phyloP scores from a whole-genome alignment of 1,140 invertebrate species.

The Adoxophyes honmai region DNA sequence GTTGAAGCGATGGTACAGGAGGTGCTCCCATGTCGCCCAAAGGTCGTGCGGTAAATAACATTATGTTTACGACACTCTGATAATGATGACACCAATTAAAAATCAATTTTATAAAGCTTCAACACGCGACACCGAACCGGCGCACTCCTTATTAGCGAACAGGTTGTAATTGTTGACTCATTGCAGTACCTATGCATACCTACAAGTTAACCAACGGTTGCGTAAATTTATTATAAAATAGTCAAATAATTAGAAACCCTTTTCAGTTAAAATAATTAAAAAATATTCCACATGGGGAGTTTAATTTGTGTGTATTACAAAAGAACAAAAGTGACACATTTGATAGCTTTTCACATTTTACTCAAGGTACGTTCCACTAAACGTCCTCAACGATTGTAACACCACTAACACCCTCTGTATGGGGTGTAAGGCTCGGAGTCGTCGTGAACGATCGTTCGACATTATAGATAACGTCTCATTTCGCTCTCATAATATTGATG shows the following conservation, averaged over 20 bases:
- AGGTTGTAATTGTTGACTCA: not conserved
- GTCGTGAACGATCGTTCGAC: too few species aligned
- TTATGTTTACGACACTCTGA: constrained; percentile 13
- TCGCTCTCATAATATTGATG: too few species aligned
- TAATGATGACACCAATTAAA: not conserved
- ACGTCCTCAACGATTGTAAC: too few species aligned
- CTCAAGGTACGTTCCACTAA: too few species aligned
- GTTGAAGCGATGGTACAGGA: constrained; percentile 19
- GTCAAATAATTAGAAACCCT: too few species aligned
- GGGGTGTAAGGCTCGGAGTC: too few species aligned
- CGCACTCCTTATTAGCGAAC: not conserved
- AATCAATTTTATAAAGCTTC: not conserved
- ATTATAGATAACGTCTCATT: too few species aligned
- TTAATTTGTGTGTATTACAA: not conserved
- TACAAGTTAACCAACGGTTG: too few species aligned
- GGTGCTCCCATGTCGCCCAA: constrained; percentile 39
- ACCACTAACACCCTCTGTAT: too few species aligned
- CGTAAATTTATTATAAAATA: too few species aligned
- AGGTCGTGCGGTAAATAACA: constrained; percentile 40
- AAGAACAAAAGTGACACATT: not conserved
- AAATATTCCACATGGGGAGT: not conserved
- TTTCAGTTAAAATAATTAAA: not conserved
- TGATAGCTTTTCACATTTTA: too few species aligned
- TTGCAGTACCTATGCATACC: not conserved
- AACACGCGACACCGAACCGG: not conserved